Conservation (phyloP, 2,888 invertebrate species). For the Diplolepis rosae region DNA sequence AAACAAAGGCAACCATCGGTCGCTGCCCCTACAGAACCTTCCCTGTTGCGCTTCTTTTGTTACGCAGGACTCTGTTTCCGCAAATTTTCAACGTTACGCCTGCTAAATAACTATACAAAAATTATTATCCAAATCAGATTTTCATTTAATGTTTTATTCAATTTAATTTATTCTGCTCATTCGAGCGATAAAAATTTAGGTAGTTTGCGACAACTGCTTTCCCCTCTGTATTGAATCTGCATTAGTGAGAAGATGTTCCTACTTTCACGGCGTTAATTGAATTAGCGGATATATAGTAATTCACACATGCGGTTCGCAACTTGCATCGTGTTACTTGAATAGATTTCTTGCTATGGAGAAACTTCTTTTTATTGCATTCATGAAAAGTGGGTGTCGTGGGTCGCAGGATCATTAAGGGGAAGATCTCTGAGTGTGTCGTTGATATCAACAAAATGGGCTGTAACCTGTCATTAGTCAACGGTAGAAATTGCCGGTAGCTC, state of each 20-base stretch:
- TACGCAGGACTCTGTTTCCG: slow-evolving; percentile 7
- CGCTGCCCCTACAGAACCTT: slow-evolving; percentile 18
- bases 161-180: background rate
- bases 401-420: background rate
- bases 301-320: slow-evolving; percentile 9
- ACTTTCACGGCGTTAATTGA: slow-evolving; percentile 28
- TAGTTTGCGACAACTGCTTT: slow-evolving; percentile 12
- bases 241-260: slow-evolving; percentile 12
- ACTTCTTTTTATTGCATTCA: background rate
- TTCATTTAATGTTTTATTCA: background rate
- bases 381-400: background rate
- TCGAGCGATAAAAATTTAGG: slow-evolving; percentile 3
- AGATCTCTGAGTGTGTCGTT: background rate
- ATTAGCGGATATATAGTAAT: slow-evolving; percentile 13
- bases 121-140: background rate
- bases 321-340: slow-evolving; percentile 10
- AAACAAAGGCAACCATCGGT: slow-evolving; percentile 28
- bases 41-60: slow-evolving; percentile 24
- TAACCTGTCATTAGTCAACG: background rate
- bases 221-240: background rate
- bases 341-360: slow-evolving; percentile 17
- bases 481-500: background rate
- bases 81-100: slow-evolving; percentile 15
- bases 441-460: slow-evolving; percentile 11
- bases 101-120: slow-evolving; percentile 17